Conservation (phyloP, 2,797 vertebrate genomes). For the Ctenopoma multispine region DNA sequence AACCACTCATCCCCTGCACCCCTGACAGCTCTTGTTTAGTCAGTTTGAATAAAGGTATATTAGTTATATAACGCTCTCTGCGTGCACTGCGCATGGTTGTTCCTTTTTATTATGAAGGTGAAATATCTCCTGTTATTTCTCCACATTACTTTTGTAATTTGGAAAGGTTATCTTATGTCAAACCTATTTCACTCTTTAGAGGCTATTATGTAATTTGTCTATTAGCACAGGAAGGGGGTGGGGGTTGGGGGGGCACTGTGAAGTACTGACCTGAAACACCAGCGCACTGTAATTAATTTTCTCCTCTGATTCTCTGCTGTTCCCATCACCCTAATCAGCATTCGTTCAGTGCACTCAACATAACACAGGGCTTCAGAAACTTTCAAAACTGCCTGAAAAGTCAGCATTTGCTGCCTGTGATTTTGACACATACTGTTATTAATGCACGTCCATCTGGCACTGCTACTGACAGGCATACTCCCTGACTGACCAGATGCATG, state of each 20-base stretch:
- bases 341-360: constrained; percentile 43
- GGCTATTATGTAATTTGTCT: constrained; percentile 70
- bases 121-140: constrained; percentile 53
- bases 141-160: constrained; percentile 41
- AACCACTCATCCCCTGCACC: constrained; percentile 28
- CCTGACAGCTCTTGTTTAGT: constrained; percentile 34
- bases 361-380: constrained; percentile 24
- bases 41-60: constrained; percentile 54
- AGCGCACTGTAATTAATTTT: constrained; percentile 65
- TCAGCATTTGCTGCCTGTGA: constrained; percentile 35
- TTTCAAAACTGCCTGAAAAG: constrained; percentile 40
- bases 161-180: constrained; percentile 59
- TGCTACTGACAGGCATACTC: constrained; percentile 61
- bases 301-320: constrained; percentile 51
- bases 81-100: constrained; percentile 33
- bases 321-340: constrained; percentile 50
- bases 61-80: constrained; percentile 58
- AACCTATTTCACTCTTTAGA: constrained; percentile 36
- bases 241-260: constrained; percentile 53
- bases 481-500: constrained; percentile 74
- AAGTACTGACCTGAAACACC: constrained; percentile 71
- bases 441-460: constrained; percentile 78
- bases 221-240: constrained; percentile 66
- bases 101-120: constrained; percentile 36
- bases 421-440: constrained; percentile 71